Evolutionary conservation across 2,113 vertebrate genomes (phyloP), one percentile per base, ranked within the genome.

Genomic region (Oxyura jamaicensis): DNA sequence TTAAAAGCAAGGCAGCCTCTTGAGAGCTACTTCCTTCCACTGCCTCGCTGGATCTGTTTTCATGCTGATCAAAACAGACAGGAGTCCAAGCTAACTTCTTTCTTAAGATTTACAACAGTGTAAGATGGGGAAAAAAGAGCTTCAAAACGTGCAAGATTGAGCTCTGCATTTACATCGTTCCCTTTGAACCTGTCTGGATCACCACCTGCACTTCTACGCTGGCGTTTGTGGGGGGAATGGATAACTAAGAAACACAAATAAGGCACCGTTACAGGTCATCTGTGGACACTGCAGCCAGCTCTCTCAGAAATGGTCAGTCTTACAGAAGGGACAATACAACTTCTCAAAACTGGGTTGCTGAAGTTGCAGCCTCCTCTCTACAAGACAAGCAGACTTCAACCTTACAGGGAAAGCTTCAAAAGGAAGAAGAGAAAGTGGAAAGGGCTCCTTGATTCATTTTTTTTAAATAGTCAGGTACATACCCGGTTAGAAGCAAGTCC

Each of bases 401-500:
- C 63, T n/a, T 35, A 52, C 0, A 3, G 65, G 26, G 84, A 86
- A 86, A 84, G 44, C 39, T 33, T 68, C 12, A 58, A 50, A 83
- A 90, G 22, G 36, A 65, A 33, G 33, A 83, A 41, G 6, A 44
- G 33, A 48, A 79, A 44, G 14, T 52, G 83, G 68, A 65, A 71
- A 65, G 29, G 25, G 26, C 12, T 28, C 59, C 25, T 44, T 10
- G 21, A 10, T 11, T 25, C 21, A 21, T 14, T 17, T 68, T 56
- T 26, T 39, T 62, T 14, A 14, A 71, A 17, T 35, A 60, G 35
- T 46, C 10, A 59, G 50, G 46, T 31, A 98, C 99, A 82, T 93
- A 99, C 99, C 99, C 99, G 3, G 99, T 99, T 35, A 99, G 99
- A 76, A 99, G 98, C 97, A 99, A 96, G 97, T 99, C 99, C 96